Evolutionary conservation across 2,888 invertebrate species (phyloP), one percentile per base, ranked within the genome.

Genomic region (Mactromeris polynyma): DNA sequence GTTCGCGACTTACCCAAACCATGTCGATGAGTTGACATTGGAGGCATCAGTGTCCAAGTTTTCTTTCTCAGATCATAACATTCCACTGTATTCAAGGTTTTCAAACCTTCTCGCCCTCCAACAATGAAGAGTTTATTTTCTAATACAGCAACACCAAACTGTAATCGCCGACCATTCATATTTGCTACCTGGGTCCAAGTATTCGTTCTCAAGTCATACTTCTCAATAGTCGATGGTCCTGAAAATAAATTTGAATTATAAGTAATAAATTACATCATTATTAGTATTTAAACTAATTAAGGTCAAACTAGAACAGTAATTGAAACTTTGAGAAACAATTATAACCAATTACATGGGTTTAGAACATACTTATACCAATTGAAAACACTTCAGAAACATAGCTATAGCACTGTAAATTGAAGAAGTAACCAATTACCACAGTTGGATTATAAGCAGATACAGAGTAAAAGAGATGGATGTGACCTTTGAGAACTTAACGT

Each of bases 41-140:
- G 98, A 58, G 98, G 98, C 91, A 99, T 96, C 21, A 95, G 92
- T 3, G 97, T 98, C 99, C 99, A 99, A 33, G 97, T 97, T 92
- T 98, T 97, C 1, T 98, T 98, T 89, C 95, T 95, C 0, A 96
- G 96, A 89, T 96, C 96, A 87, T 96, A 97, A 89, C 96, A 96
- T 91, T 96, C 96, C 2, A 97, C 96, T 1, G 96, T 96, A 93
- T 96, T 97, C n/a, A 98, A 97, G 1, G 99, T 99, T 97, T 99
- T 99, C 40, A 99, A 97, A 26, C 99, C 99, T 97, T 99, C 99
- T 87, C 99, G 97, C 21, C 99, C 99, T 21, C 99, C 99, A 1
- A 98, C 98, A 51, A 99, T 98, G 90, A 98, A 97, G 33, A 99
- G 97, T 96, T 98, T 98, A 93, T 96, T 96, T 38, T 97, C 97